Conservation (phyloP, 2,797 vertebrate species). For the Prionace glauca region DNA sequence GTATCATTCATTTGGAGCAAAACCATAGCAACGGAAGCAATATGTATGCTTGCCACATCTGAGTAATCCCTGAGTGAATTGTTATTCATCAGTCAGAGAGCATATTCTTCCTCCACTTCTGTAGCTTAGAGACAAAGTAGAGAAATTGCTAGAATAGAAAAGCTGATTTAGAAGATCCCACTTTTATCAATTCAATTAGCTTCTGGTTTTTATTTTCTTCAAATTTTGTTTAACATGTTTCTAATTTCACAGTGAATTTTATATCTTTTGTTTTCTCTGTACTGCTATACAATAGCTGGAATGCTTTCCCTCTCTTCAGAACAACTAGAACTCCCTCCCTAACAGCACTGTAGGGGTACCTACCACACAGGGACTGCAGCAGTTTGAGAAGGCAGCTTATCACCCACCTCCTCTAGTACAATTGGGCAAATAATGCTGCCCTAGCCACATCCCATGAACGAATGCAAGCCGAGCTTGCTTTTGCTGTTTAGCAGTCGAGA, state of each 20-base stretch:
- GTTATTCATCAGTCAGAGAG: background rate
- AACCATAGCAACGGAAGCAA: background rate
- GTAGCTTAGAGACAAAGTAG: background rate
- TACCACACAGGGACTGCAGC: no score
- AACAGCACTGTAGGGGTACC: no score
- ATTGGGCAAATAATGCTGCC: no score
- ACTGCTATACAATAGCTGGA: background rate
- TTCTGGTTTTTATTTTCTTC: background rate
- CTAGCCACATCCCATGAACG: no score
- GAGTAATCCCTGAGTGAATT: constrained; percentile 4
- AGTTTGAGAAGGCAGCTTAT: no score
- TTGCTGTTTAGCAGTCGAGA: background rate
- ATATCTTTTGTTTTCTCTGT: background rate
- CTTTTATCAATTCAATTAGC: background rate
- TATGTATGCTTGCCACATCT: background rate
- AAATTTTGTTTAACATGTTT: background rate
- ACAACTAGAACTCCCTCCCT: no score
- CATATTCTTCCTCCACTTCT: background rate
- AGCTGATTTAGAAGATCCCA: background rate
- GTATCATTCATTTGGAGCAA: background rate
- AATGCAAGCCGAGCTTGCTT: background rate
- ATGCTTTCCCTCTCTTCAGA: background rate
- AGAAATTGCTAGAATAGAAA: background rate
- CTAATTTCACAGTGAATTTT: background rate
- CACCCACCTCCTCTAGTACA: no score